These are phyloP conservation scores for Epizoanthus fatuus DNA, from an alignment of 92 coral and sea anemone genomes.

Conservation along the genomic window DNA sequence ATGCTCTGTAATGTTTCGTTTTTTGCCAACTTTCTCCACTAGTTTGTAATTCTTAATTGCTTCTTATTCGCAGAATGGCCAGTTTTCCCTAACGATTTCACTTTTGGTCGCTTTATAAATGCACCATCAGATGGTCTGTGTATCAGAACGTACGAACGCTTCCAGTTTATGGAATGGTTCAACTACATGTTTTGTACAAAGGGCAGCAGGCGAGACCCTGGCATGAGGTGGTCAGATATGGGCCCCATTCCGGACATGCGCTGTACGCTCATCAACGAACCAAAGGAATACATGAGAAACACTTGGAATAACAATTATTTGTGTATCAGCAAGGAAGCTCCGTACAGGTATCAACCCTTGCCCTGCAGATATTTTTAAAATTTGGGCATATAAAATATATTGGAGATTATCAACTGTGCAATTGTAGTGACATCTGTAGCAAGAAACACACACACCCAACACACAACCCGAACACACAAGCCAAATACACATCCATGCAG, in stretches of 20 bases:
- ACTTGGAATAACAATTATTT: slow-evolving; percentile 56
- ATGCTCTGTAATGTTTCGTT: too few species aligned
- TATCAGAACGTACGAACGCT: slow-evolving; percentile 77
- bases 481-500: too few species aligned
- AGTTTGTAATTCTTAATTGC: too few species aligned
- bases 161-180: slow-evolving; percentile 69
- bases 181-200: slow-evolving; percentile 77
- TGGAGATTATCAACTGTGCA: not conserved
- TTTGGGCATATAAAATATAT: not conserved
- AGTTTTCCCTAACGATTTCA: slow-evolving; percentile 86
- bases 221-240: slow-evolving; percentile 76
- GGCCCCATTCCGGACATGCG: slow-evolving; percentile 62
- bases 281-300: slow-evolving; percentile 27
- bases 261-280: slow-evolving; percentile 69
- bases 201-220: slow-evolving; percentile 76
- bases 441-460: not conserved
- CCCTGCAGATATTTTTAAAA: not conserved
- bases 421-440: not conserved
- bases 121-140: slow-evolving; percentile 63
- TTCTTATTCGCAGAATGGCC: slow-evolving; percentile 79
- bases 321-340: slow-evolving; percentile 42
- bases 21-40: too few species aligned
- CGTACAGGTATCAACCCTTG: slow-evolving; percentile 30
- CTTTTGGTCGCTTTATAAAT: slow-evolving; percentile 59
- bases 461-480: too few species aligned